phyloP scores from a whole-genome alignment of 2,888 invertebrate species.

The Acleris literana region DNA sequence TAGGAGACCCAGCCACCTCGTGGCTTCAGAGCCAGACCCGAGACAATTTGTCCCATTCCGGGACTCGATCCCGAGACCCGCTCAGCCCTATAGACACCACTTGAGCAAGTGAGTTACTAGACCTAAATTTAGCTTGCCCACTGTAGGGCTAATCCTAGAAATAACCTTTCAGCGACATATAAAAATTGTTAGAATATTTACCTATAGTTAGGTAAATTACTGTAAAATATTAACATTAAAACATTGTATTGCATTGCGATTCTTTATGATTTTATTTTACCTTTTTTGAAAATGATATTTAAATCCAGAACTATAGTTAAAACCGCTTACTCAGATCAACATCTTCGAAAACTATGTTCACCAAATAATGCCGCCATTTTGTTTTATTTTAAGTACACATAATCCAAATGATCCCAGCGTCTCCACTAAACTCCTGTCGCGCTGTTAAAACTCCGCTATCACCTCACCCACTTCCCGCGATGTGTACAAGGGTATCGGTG shows the following conservation, averaged over 20 bases:
- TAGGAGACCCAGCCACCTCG: constrained; percentile 31
- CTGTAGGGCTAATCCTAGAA: not conserved
- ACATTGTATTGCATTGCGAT: too few species aligned
- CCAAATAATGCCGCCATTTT: too few species aligned
- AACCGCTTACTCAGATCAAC: too few species aligned
- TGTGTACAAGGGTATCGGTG: constrained; percentile 21
- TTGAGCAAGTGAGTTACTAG: constrained; percentile 35
- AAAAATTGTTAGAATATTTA: too few species aligned
- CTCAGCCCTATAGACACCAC: constrained; percentile 36
- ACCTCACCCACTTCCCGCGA: constrained; percentile 15
- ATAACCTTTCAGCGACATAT: too few species aligned
- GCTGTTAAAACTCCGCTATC: constrained; percentile 28
- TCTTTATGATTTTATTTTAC: too few species aligned
- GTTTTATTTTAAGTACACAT: too few species aligned
- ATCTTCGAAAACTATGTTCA: too few species aligned
- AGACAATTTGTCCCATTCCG: constrained; percentile 35
- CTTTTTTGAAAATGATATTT: too few species aligned
- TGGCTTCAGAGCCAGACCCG: constrained; percentile 32
- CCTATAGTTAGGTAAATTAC: too few species aligned
- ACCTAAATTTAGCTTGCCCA: constrained; percentile 9
- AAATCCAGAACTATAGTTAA: too few species aligned
- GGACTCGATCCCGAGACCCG: constrained; percentile 35
- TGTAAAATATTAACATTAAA: too few species aligned
- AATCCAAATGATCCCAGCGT: not conserved
- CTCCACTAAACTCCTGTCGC: constrained; percentile 5